Conservation (phyloP, 2,797 vertebrate species). For the Muraenolepis orangiensis region DNA sequence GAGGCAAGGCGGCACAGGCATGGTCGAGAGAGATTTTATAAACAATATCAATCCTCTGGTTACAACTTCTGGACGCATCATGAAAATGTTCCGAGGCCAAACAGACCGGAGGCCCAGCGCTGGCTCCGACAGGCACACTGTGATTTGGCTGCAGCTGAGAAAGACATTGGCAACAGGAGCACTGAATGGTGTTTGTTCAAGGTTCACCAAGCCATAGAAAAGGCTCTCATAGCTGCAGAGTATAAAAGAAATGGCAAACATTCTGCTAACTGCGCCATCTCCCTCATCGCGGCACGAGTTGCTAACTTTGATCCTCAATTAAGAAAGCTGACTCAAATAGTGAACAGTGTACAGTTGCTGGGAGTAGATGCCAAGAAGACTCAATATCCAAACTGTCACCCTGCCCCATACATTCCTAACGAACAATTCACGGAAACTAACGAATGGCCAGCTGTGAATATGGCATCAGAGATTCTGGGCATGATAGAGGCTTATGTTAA, state of each 20-base stretch:
- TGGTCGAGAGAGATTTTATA: constrained; percentile 53
- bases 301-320: constrained; percentile 52
- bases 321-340: constrained; percentile 45
- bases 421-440: constrained; percentile 54
- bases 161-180: constrained; percentile 44
- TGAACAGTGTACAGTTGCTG: constrained; percentile 51
- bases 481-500: constrained; percentile 63
- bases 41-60: neutral
- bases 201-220: constrained; percentile 78
- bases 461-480: constrained; percentile 61
- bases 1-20: constrained; percentile 69
- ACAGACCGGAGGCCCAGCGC: constrained; percentile 70
- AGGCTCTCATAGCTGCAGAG: constrained; percentile 72
- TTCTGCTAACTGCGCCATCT: constrained; percentile 45
- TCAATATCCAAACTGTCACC: constrained; percentile 75
- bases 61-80: constrained; percentile 74
- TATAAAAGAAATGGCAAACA: constrained; percentile 57
- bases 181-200: constrained; percentile 83
- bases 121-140: constrained; percentile 78
- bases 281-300: constrained; percentile 49
- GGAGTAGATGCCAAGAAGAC: constrained; percentile 75
- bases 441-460: constrained; percentile 51
- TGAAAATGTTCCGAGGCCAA: constrained; percentile 56
- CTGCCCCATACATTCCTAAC: constrained; percentile 73
- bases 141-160: constrained; percentile 71